Base-by-base conservation (phyloP, 2,888 invertebrate species). In the Parnassius apollo region DNA sequence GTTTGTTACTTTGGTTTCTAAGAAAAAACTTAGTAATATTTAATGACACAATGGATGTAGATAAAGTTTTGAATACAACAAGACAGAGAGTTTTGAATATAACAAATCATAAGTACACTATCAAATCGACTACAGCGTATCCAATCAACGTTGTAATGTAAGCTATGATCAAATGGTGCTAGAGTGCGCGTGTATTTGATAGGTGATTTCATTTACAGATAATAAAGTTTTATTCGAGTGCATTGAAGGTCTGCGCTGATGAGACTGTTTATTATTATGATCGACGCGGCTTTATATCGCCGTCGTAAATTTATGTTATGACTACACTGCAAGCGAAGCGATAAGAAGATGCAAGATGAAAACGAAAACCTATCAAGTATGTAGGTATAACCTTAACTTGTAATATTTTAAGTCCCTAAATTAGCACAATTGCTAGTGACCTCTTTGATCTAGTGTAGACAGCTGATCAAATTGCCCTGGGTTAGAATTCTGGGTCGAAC, bases 161-260 rank as follows among this genome's bases (percentile, higher is more conserved):
- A 11, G 11, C 22, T 13, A 13, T 9, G 53, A 60, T 59, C 59
- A 60, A 57, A 57, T 54, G 48, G 66, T 67, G 66, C 63, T 49
- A 49, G 49, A 49, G 49, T 1, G 70, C 68, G 67, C 67, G 25
- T 57, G 48, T 55, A 52, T 64, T 52, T 61, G 61, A 65, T 65
- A 69, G 57, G 67, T 68, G 67, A 69, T 74, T 70, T 72, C 67
- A 69, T 72, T 80, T 77, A 81, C 74, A 75, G 75, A 70, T 76
- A 74, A 75, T 83, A 80, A 83, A 82, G 65, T 80, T 82, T 81
- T 80, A 82, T 84, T 77, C 62, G 74, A 78, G 73, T 69, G 76
- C 76, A 75, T 71, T 70, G 73, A 68, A 70, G 74, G 73, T 59
- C 65, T 51, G 65, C 73, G 75, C 72, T 78, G 77, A 82, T 80